Evolutionary conservation across 2,113 vertebrate species (phyloP).

Genomic region (Petroica traversi): DNA sequence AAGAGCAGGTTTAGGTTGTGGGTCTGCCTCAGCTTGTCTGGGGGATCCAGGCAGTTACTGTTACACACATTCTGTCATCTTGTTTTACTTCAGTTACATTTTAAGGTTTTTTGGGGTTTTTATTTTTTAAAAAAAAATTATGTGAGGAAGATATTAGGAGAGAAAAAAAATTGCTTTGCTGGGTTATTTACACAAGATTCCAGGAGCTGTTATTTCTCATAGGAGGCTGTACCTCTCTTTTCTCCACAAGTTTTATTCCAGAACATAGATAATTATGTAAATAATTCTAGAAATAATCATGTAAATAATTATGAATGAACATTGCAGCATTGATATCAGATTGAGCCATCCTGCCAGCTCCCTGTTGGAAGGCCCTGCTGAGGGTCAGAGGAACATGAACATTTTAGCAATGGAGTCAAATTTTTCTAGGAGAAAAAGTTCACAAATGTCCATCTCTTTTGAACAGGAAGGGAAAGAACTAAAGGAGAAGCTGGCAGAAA

Average conservation of each 20-base stretch:
- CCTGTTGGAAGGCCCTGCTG: neutral
- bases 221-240: neutral
- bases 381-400: neutral
- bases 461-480: neutral
- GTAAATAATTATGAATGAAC: neutral
- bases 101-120: rapidly evolving
- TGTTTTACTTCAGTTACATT: neutral
- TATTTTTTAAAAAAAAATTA: neutral
- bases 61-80: neutral
- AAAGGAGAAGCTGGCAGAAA: neutral
- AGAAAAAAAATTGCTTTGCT: neutral
- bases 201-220: neutral
- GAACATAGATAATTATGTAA: neutral
- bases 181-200: neutral
- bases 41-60: neutral
- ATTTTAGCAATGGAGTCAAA: neutral
- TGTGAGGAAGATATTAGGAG: neutral
- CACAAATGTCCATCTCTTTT: neutral
- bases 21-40: neutral
- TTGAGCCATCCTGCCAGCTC: neutral
- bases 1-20: neutral
- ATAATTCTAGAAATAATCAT: neutral
- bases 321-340: neutral
- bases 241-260: neutral
- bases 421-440: neutral